phyloP scores from a whole-genome alignment of 2,888 invertebrate genomes.

The Macrosiphum euphorbiae region DNA sequence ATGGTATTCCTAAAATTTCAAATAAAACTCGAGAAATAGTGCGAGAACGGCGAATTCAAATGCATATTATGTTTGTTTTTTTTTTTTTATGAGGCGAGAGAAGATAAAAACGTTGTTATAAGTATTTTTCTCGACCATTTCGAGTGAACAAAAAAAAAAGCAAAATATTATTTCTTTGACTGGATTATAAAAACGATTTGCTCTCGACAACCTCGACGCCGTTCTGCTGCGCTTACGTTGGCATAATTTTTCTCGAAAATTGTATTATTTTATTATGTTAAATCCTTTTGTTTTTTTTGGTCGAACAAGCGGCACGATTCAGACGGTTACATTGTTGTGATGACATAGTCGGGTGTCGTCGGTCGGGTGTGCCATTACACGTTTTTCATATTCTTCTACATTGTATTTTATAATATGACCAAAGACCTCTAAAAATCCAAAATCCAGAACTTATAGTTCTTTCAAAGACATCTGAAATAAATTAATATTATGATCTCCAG shows the following conservation, averaged over 20 bases:
- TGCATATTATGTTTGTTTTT: background rate
- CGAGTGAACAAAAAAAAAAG: background rate
- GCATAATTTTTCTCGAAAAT: background rate
- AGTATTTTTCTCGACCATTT: background rate
- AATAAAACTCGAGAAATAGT: background rate
- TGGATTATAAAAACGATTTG: conserved; percentile 28
- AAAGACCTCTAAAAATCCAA: background rate
- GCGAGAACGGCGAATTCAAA: background rate
- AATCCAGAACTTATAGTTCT: background rate
- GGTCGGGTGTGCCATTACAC: background rate
- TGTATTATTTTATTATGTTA: background rate
- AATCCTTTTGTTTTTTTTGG: background rate
- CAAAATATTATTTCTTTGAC: background rate
- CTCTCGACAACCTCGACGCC: too few species aligned
- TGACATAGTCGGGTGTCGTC: too few species aligned
- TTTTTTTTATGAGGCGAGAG: background rate
- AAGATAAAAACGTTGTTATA: background rate
- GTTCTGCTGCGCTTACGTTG: background rate
- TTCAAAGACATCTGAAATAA: background rate
- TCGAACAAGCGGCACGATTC: background rate
- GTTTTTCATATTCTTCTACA: background rate
- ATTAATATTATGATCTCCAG: background rate
- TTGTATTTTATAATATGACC: background rate
- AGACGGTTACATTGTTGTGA: background rate
- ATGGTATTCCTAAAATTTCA: background rate